Conservation (phyloP, 2,113 vertebrate species). For the Nettapus auritus region DNA sequence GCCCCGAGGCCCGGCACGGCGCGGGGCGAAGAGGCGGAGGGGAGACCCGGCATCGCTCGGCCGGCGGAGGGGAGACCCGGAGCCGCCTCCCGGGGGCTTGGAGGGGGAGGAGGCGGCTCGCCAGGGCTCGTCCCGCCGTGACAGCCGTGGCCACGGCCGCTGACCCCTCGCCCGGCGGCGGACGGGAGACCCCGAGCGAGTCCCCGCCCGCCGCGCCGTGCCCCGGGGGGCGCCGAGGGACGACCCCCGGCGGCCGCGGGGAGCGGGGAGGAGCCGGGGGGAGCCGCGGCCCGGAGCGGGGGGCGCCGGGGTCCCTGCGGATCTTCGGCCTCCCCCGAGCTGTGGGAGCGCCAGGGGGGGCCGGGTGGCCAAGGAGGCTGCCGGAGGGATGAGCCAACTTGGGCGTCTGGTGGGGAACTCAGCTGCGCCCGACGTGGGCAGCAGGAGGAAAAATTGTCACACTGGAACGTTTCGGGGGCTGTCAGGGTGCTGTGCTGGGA, state of each 20-base stretch:
- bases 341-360: background rate
- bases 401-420: background rate
- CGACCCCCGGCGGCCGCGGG: no score
- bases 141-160: background rate
- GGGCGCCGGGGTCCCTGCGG: background rate
- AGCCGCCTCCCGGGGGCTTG: no score
- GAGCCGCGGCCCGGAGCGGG: accelerated
- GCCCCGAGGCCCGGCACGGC: background rate
- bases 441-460: background rate
- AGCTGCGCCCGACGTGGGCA: background rate
- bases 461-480: background rate
- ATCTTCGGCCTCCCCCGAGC: background rate
- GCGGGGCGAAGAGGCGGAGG: no score
- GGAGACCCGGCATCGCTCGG: no score
- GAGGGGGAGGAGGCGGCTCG: no score
- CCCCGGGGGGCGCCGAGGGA: background rate
- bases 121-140: background rate
- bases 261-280: background rate
- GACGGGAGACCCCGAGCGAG: no score
- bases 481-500: background rate
- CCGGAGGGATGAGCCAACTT: background rate
- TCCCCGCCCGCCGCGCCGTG: no score
- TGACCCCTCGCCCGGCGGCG: background rate
- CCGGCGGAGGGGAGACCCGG: no score
- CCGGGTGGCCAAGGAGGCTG: background rate